These are phyloP conservation scores for Pungitius pungitius DNA, from an alignment of 2,113 vertebrate genomes.

Conservation along the genomic window DNA sequence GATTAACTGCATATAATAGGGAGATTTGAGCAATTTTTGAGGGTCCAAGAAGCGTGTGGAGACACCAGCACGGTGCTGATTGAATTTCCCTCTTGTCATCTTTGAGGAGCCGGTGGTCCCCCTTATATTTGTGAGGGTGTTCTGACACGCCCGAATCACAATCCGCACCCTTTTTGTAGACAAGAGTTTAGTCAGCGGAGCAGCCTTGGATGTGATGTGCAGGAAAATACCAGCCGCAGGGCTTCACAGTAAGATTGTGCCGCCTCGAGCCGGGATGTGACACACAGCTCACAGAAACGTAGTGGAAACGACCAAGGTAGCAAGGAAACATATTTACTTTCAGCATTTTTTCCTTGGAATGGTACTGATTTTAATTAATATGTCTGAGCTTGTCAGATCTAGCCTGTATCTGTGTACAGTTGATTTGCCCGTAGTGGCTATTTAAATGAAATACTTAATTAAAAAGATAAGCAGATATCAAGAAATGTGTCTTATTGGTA, in stretches of 20 bases:
- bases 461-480: not conserved
- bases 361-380: conserved; percentile 13
- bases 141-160: conserved; percentile 57
- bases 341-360: conserved; percentile 35
- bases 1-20: not conserved
- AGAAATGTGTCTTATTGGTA: not conserved
- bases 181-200: conserved; percentile 47
- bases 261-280: conserved; percentile 56
- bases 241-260: conserved; percentile 8
- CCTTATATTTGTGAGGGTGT: conserved; percentile 51
- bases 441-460: conserved; percentile 10
- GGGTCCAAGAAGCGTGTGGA: not conserved
- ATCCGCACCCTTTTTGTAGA: conserved; percentile 49
- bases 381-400: conserved; percentile 30
- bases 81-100: conserved; percentile 18
- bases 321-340: conserved; percentile 14
- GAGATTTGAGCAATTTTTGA: not conserved
- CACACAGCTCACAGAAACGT: conserved; percentile 36
- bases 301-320: too few species aligned
- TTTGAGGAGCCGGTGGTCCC: conserved; percentile 6
- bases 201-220: conserved; percentile 44
- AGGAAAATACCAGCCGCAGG: conserved; percentile 59
- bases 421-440: not conserved
- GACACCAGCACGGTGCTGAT: conserved; percentile 22
- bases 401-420: conserved; percentile 33